Base-by-base conservation (phyloP, 2,797 vertebrate genomes). In the Crocodylus rhombifer region DNA sequence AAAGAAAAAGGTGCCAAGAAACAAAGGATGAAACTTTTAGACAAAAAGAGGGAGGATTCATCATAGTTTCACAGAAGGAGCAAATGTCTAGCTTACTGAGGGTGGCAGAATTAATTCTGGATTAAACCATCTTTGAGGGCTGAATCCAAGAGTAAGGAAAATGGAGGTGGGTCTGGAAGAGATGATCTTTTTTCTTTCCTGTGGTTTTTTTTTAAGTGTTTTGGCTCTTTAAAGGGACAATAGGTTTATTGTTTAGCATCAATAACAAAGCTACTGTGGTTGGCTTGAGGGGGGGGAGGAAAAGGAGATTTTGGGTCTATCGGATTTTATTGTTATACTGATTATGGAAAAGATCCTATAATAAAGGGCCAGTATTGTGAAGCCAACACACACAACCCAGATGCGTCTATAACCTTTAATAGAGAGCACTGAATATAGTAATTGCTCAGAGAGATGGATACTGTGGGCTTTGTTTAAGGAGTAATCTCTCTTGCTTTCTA, bases 401-500 rank as follows among this genome's bases (percentile, higher is more conserved):
- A 77, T 30, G 55, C 0, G 0, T 79, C 26, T 56, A 77, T 77
- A 83, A 73, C 77, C 94, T 91, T 16, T 81, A 92, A 78, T 88
- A 79, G 71, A 89, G 85, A 92, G 61, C 63, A 62, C 60, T 91
- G 87, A 88, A 92, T 95, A 89, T 57, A 77, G 86, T 77, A 91
- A 93, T 88, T 91, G 76, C 58, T 95, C 6, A 82, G 77, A 76
- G 74, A 89, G 90, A 93, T 91, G 74, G 69, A 92, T 96, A 96
- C 89, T 79, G 86, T 76, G 36, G 63, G 73, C 62, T 96, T 96
- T 93, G 81, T 92, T 95, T 93, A 93, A 96, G 74, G 69, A 79
- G 7, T 96, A 92, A 95, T 96, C 94, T 91, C 78, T 95, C 96
- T 92, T 92, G 84, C 91, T 97, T 97, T 93, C 92, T 77, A 94